Conservation (phyloP, 2,888 invertebrate species). For the Lasioglossum zephyrum region DNA sequence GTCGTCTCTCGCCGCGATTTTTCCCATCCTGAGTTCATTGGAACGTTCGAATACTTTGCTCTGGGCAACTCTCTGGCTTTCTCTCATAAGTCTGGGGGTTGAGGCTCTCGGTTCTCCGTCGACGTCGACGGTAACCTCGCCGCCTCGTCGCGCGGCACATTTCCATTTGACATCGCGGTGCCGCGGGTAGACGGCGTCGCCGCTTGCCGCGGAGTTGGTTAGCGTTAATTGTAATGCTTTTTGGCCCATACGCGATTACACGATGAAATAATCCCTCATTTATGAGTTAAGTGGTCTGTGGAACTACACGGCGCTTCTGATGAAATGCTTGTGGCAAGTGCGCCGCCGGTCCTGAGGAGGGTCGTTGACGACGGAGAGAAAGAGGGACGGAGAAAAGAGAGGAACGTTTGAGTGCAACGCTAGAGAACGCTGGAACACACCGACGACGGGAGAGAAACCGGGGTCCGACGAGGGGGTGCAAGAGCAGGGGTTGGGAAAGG, state of each 20-base stretch:
- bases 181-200: constrained; percentile 66
- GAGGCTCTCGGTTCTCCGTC: constrained; percentile 33
- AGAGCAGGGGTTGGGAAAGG: constrained; percentile 53
- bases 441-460: constrained; percentile 52
- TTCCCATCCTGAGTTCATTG: constrained; percentile 29
- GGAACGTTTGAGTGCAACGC: constrained; percentile 57
- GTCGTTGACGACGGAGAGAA: constrained; percentile 69
- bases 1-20: not conserved
- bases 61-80: not conserved
- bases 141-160: constrained; percentile 58
- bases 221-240: constrained; percentile 83
- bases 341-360: constrained; percentile 76
- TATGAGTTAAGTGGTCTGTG: constrained; percentile 84
- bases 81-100: not conserved
- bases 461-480: constrained; percentile 59
- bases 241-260: constrained; percentile 82
- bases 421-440: constrained; percentile 33
- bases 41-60: constrained; percentile 31
- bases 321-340: constrained; percentile 81
- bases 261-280: constrained; percentile 84
- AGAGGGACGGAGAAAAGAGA: constrained; percentile 61
- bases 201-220: constrained; percentile 76
- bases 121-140: constrained; percentile 49
- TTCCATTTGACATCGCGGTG: constrained; percentile 73
- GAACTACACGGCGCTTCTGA: constrained; percentile 82